phyloP scores from a whole-genome alignment of 2,113 vertebrate species.

The Enhydra lutris region DNA sequence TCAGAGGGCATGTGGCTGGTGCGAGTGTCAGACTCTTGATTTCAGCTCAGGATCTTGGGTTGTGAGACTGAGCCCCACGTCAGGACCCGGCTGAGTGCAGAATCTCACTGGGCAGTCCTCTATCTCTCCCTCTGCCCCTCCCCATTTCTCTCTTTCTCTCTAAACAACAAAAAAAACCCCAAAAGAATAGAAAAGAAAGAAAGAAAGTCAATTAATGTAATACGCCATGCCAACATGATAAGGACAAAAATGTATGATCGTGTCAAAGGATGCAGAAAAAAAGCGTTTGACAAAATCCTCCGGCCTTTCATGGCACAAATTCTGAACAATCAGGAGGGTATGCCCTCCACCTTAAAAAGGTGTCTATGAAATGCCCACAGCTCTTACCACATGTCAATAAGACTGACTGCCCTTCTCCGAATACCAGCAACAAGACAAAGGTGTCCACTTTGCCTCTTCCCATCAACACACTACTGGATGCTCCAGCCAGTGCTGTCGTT shows the following conservation, averaged over 20 bases:
- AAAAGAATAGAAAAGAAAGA: neutral
- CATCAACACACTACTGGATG: accelerated
- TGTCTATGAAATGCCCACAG: neutral
- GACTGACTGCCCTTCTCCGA: neutral
- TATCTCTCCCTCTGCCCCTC: neutral
- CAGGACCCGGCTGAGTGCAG: neutral
- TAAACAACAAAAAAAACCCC: neutral
- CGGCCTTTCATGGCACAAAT: neutral
- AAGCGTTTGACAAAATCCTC: neutral
- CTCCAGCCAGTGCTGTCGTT: neutral
- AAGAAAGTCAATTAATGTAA: neutral
- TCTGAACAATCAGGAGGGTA: neutral
- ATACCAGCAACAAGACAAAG: neutral
- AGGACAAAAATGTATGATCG: neutral
- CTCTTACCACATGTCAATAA: neutral
- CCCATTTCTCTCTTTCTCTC: neutral
- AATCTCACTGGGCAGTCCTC: neutral
- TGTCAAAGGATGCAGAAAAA: neutral
- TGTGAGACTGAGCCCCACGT: neutral
- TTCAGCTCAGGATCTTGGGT: neutral
- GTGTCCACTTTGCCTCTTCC: neutral
- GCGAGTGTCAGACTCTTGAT: neutral
- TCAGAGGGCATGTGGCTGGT: neutral
- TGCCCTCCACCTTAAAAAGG: neutral
- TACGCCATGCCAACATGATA: too few species aligned